Conservation (phyloP, 2,888 invertebrate genomes). For the Amphipoea lucens region DNA sequence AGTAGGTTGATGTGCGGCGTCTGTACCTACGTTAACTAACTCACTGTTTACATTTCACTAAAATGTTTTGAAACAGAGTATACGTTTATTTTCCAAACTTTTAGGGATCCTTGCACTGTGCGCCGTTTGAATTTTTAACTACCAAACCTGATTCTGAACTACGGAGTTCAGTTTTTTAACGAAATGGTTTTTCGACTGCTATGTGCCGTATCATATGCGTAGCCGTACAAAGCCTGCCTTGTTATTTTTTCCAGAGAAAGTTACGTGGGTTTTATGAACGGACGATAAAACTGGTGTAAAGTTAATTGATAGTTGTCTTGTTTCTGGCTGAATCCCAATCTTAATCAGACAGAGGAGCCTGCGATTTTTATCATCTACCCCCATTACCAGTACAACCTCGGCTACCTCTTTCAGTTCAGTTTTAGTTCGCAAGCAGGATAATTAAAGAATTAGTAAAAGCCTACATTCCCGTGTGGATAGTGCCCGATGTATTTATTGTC, state of each 20-base stretch:
- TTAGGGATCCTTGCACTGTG: conserved; percentile 25
- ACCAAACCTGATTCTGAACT: conserved; percentile 22
- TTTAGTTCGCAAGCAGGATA: not conserved
- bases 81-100: conserved; percentile 46
- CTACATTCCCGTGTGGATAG: not conserved
- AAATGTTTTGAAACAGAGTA: not conserved
- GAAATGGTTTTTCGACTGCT: conserved; percentile 3
- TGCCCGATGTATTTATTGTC: not conserved
- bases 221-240: not conserved
- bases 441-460: not conserved
- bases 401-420: not conserved
- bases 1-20: too few species aligned
- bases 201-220: not conserved
- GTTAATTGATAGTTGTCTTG: not conserved
- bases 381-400: not conserved
- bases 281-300: not conserved
- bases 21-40: not conserved
- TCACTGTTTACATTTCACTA: not conserved
- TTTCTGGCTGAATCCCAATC: not conserved
- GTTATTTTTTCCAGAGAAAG: not conserved
- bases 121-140: conserved; percentile 42
- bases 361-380: not conserved
- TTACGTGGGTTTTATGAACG: not conserved
- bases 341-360: not conserved
- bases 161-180: conserved; percentile 16